Base-by-base conservation (phyloP, 1,140 invertebrate genomes). In the Trichomalopsis sarcophagae region DNA sequence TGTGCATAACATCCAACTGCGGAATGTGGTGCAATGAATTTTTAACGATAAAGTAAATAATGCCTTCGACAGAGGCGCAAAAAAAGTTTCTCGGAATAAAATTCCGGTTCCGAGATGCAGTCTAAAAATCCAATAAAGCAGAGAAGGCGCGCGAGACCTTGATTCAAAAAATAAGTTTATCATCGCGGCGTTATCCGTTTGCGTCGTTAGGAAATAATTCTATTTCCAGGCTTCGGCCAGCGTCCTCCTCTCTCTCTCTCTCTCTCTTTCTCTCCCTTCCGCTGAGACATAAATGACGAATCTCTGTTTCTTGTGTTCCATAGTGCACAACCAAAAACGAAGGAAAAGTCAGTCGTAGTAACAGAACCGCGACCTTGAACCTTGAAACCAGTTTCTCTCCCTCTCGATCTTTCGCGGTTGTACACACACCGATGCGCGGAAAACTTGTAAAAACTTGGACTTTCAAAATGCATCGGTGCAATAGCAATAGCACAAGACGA, bases 51-150 rank as follows among this genome's bases (percentile, higher is more conserved):
- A 62, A 62, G 17, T 62, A 62, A 62, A 62, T 62, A 62, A 62
- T n/a, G 55, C 55, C 21, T 62, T n/a, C 55, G 55, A 62, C 55
- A 14, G 5, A 62, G 17, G 55, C 55, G 6, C 55, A 62, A 62
- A 62, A n/a, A 62, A 62, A 62, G 17, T 40, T 76, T 76, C 40
- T 44, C 55, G 17, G 33, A 76, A 76, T 71, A 71, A 71, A 71
- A 71, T 71, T 71, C 68, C 68, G 68, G 68, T 71, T 71, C 30
- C 13, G 66, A 62, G 55, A 30, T 71, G 30, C 68, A 27, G 68
- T 30, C 68, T 71, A 33, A 71, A 71, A 71, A 71, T 71, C 68
- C 68, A 30, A 27, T 71, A 71, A 71, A 27, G 68, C 30, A 27
- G 55, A 62, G 17, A 62, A 17, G 3, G 55, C 55, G 4, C 55